phyloP scores from a whole-genome alignment of 2,888 invertebrate genomes.

The Plebejus anna region DNA sequence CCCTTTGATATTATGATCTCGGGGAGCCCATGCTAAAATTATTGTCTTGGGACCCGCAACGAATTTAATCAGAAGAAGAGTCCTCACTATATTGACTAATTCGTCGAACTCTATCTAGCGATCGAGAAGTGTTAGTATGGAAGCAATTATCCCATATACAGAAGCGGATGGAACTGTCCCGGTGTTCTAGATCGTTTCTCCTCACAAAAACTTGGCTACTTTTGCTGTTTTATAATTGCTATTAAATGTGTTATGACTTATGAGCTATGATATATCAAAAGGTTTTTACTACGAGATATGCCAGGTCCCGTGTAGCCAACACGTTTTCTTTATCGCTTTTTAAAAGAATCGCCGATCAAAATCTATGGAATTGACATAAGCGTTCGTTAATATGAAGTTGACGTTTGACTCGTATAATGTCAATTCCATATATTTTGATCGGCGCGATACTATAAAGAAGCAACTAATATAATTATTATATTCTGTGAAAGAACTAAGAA shows the following conservation, averaged over 20 bases:
- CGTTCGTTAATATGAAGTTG: too few species aligned
- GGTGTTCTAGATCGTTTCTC: slow-evolving; percentile 45
- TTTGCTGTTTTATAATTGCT: slow-evolving; percentile 12
- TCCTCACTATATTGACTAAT: background rate
- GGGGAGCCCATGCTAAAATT: too few species aligned
- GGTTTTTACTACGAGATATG: too few species aligned
- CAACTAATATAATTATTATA: too few species aligned
- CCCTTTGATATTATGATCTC: too few species aligned
- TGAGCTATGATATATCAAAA: background rate
- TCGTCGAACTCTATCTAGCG: background rate
- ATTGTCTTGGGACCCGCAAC: too few species aligned
- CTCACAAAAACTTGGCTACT: slow-evolving; percentile 23
- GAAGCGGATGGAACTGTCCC: slow-evolving; percentile 45
- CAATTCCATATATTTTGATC: too few species aligned
- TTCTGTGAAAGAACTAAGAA: too few species aligned
- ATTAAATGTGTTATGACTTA: background rate
- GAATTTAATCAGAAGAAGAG: background rate
- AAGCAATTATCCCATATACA: slow-evolving; percentile 40
- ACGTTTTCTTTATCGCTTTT: background rate
- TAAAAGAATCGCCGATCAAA: background rate
- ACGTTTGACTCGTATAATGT: too few species aligned
- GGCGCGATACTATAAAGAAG: too few species aligned
- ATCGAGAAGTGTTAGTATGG: background rate
- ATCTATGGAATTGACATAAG: too few species aligned
- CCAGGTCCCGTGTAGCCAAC: background rate